Base-by-base conservation (phyloP, 2,113 vertebrate species). In the Hippopotamus amphibius region DNA sequence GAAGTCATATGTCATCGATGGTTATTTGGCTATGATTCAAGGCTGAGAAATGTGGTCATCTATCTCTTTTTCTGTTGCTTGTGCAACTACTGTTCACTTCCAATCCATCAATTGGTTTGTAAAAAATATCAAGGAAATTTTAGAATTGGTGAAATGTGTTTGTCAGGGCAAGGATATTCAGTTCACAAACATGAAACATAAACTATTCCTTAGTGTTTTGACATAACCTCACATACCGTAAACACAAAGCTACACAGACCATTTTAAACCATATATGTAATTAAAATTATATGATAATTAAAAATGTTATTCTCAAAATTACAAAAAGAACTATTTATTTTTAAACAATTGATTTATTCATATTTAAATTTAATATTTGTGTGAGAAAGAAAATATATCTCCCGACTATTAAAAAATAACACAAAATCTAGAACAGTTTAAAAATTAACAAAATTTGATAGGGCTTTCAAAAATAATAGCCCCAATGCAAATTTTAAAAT, bases 21-120 rank as follows among this genome's bases (percentile, higher is more conserved):
- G n/a, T 5, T 90, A 63, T 22, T 48, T 88, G 95, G 92, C 55
- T 71, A 2, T 63, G 37, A 90, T 77, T 93, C 87, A 97, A 91
- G 19, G 14, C 11, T 79, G 26, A 95, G 48, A 82, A 90, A 89
- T 28, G 13, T 7, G 3, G 28, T 22, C 68, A 80, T 96, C 43
- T 7, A 2, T 86, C 88, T 86, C 12, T 13, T 90, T 21, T 28
- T 22, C 37, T 66, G 7, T 24, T 87, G 46, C 95, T 90, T 9
- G 9, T n/a, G 21, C 63, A 21, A 3, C 9, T 50, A 37, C 92
- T 79, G 26, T 84, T 90, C 83, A 65, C 7, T 55, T 57, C 13
- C 33, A 92, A 14, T 65, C 26, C 55, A 87, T 5, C 2, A 55
- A 33, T 59, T 68, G 24, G 11, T 89, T 93, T 93, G 12, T 61